phyloP scores from a whole-genome alignment of 1,140 invertebrate species.

The Drosophila ficusphila region DNA sequence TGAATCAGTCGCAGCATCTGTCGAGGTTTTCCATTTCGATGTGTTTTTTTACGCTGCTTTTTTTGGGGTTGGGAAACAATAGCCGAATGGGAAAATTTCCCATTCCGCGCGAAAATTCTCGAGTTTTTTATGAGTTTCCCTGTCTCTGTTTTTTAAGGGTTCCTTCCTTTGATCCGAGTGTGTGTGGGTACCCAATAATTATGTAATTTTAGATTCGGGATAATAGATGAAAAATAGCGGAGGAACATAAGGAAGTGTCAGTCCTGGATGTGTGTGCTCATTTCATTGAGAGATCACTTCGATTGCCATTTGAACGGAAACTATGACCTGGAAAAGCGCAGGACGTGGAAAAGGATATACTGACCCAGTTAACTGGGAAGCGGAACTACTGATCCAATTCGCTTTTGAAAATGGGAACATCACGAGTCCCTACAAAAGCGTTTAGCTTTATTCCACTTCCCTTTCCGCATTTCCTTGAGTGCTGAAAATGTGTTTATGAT shows the following conservation, averaged over 20 bases:
- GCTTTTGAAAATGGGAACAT: not conserved
- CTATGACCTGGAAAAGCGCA: slow-evolving; percentile 67
- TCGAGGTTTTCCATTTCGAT: slow-evolving; percentile 63
- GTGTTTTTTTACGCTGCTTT: slow-evolving; percentile 22
- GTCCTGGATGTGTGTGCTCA: slow-evolving; percentile 29
- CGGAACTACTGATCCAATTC: slow-evolving; percentile 66
- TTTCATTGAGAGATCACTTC: slow-evolving; percentile 47
- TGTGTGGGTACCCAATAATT: slow-evolving; percentile 59
- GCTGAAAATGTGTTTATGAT: slow-evolving; percentile 39
- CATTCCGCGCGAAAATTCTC: slow-evolving; percentile 80
- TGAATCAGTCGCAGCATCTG: slow-evolving; percentile 72
- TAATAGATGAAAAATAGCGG: slow-evolving; percentile 25
- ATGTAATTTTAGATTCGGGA: slow-evolving; percentile 74
- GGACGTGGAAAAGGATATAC: slow-evolving; percentile 46
- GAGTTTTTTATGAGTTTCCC: slow-evolving; percentile 70
- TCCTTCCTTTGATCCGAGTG: slow-evolving; percentile 19
- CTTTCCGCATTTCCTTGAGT: slow-evolving; percentile 11
- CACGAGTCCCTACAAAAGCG: not conserved
- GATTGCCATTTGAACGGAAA: slow-evolving; percentile 64
- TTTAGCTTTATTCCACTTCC: slow-evolving; percentile 16
- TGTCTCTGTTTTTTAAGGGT: slow-evolving; percentile 41
- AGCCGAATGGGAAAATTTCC: slow-evolving; percentile 49
- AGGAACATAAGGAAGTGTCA: slow-evolving; percentile 62
- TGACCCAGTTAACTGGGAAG: slow-evolving; percentile 35
- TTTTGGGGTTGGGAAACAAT: slow-evolving; percentile 53